phyloP scores from a whole-genome alignment of 1,140 invertebrate genomes.

The Hermatobates lingyangjiaoensis region DNA sequence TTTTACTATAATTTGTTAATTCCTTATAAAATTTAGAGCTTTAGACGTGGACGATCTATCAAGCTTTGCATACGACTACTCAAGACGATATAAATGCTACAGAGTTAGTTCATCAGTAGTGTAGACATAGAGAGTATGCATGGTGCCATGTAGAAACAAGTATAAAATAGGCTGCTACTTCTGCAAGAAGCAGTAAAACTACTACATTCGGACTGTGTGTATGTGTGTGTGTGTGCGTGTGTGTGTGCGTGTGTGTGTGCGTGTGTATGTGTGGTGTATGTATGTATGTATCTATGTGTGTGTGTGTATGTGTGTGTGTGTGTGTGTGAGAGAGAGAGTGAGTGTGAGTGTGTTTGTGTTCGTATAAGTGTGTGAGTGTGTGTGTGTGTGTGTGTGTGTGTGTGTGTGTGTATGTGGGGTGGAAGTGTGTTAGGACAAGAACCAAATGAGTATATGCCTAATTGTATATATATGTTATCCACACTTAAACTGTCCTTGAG shows the following conservation, averaged over 20 bases:
- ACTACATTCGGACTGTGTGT: background rate
- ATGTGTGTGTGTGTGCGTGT: background rate
- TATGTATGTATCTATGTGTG: background rate
- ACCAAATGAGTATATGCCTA: too few relatives aligned
- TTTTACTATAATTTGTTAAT: too few relatives aligned
- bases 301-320: background rate
- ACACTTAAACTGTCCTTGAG: too few relatives aligned
- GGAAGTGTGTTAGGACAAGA: too few relatives aligned
- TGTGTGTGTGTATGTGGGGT: background rate
- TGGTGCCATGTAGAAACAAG: too few relatives aligned
- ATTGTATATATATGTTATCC: too few relatives aligned
- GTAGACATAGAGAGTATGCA: too few relatives aligned
- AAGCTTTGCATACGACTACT: too few relatives aligned
- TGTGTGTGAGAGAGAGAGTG: background rate
- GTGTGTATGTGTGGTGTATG: background rate
- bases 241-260: background rate
- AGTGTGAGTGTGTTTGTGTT: background rate
- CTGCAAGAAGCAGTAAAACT: background rate
- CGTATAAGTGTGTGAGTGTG: background rate
- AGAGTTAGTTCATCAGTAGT: too few relatives aligned
- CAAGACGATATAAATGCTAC: too few relatives aligned
- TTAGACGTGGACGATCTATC: too few relatives aligned
- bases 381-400: background rate
- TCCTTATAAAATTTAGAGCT: too few relatives aligned
- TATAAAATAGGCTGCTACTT: background rate